Conservation (phyloP, 2,888 invertebrate species). For the Athalia cordata region DNA sequence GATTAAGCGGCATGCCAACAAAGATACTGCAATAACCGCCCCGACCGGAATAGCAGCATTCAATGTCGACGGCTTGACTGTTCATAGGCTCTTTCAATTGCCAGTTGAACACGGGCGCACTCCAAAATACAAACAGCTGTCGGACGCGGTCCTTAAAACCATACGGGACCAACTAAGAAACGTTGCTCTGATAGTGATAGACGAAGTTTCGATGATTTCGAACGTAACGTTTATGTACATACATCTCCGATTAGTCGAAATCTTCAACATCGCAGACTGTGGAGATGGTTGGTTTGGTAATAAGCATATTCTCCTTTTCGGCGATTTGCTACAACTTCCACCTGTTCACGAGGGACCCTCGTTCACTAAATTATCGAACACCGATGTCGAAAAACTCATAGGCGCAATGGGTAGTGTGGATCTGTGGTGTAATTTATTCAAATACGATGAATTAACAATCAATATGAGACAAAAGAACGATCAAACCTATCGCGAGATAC, state of each 20-base stretch:
- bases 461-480: slow-evolving; percentile 60
- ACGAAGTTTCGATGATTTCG: slow-evolving; percentile 59
- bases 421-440: slow-evolving; percentile 60
- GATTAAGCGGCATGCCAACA: slow-evolving; percentile 53
- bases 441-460: slow-evolving; percentile 60
- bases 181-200: slow-evolving; percentile 60
- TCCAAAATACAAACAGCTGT: too few relatives aligned
- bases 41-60: slow-evolving; percentile 65
- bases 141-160: slow-evolving; percentile 53
- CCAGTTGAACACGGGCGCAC: too few relatives aligned
- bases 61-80: slow-evolving; percentile 57
- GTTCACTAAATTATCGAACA: slow-evolving; percentile 55
- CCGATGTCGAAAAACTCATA: slow-evolving; percentile 51
- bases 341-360: slow-evolving; percentile 60
- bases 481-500: slow-evolving; percentile 54
- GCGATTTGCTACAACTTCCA: slow-evolving; percentile 64
- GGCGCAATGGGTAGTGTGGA: slow-evolving; percentile 54
- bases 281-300: slow-evolving; percentile 48
- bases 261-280: slow-evolving; percentile 59
- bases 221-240: slow-evolving; percentile 56
- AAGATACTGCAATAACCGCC: slow-evolving; percentile 60
- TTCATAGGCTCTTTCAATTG: too few relatives aligned
- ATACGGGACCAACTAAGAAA: slow-evolving; percentile 58
- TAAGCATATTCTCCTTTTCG: slow-evolving; percentile 17
- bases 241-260: slow-evolving; percentile 57